phyloP scores from a whole-genome alignment of 2,113 vertebrate genomes.

The Thinocorus orbignyianus region DNA sequence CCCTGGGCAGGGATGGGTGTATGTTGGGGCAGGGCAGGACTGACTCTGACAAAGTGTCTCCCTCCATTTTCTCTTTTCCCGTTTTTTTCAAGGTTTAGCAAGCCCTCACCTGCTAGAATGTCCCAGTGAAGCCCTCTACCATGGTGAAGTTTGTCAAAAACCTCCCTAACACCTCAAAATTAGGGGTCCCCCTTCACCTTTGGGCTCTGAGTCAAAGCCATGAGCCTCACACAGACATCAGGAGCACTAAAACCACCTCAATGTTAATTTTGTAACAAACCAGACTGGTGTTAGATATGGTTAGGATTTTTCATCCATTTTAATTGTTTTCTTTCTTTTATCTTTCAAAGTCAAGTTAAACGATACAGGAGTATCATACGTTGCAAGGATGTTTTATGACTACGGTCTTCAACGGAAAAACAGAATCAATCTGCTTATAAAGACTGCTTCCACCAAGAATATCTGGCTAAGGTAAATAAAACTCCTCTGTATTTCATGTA shows the following conservation, averaged over 20 bases:
- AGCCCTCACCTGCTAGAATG: background rate
- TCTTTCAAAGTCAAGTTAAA: background rate
- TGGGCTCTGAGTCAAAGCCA: accelerated
- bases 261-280: background rate
- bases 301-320: background rate
- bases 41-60: background rate
- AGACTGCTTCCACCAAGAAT: background rate
- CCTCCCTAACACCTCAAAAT: background rate
- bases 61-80: background rate
- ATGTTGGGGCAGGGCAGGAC: background rate
- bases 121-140: background rate
- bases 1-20: no score
- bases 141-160: background rate
- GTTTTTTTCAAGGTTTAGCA: background rate
- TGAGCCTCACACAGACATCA: background rate
- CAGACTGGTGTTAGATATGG: background rate
- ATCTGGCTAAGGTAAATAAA: background rate
- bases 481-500: background rate
- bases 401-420: background rate
- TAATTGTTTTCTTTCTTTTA: background rate
- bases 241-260: background rate
- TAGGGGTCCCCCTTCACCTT: accelerated
- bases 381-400: background rate
- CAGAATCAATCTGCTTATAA: background rate
- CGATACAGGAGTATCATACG: background rate